Conservation (phyloP, 2,888 invertebrate genomes). For the Steromphala cineraria region DNA sequence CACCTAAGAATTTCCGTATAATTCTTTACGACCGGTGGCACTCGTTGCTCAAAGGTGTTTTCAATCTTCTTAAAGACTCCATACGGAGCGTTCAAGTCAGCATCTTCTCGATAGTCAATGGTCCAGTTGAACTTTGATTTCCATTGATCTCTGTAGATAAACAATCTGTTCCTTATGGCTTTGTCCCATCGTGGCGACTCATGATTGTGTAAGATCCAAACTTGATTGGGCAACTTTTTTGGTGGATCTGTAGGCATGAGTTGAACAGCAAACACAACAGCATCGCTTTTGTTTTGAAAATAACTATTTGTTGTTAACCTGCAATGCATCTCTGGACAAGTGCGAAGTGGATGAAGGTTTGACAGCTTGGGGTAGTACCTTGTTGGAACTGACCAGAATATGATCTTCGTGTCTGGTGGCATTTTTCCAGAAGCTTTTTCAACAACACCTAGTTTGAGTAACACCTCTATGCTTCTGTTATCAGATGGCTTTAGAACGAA, state of each 20-base stretch:
- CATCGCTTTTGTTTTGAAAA: background rate
- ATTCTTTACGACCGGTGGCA: background rate
- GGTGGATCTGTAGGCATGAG: background rate
- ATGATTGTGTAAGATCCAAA: background rate
- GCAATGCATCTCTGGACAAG: background rate
- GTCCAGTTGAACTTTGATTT: background rate
- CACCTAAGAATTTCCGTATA: background rate
- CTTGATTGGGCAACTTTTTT: background rate
- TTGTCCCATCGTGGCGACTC: background rate
- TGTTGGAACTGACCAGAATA: background rate
- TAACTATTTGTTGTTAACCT: background rate
- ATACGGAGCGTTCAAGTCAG: background rate
- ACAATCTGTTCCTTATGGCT: background rate
- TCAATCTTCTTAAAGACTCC: background rate
- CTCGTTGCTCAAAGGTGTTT: background rate
- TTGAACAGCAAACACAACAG: background rate
- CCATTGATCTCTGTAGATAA: background rate
- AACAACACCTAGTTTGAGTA: conserved; percentile 30
- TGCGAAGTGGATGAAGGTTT: background rate
- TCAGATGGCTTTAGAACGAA: background rate
- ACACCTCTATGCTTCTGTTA: conserved; percentile 29
- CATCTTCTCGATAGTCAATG: background rate
- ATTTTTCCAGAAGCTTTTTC: conserved; percentile 28
- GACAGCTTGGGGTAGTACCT: background rate
- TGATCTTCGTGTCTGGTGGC: conserved; percentile 30